phyloP scores from a whole-genome alignment of 2,113 vertebrate species.

The Bothrops jararaca region DNA sequence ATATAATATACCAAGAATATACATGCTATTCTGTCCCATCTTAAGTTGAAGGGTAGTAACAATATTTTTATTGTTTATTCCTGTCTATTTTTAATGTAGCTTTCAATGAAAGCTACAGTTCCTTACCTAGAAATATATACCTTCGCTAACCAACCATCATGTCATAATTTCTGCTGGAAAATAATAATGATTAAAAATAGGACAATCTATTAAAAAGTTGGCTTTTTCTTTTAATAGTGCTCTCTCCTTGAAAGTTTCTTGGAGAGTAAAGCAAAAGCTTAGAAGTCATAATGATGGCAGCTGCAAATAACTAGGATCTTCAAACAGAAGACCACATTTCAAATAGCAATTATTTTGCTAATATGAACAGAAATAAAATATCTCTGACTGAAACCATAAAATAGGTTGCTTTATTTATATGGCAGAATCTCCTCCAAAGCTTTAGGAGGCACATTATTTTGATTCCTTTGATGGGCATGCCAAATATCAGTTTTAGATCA shows the following conservation, averaged over 20 bases:
- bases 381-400: slow-evolving; percentile 58
- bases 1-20: neutral
- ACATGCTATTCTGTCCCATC: slow-evolving; percentile 6
- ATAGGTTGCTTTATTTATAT: slow-evolving; percentile 56
- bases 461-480: slow-evolving; percentile 15
- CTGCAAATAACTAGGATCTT: slow-evolving; percentile 63
- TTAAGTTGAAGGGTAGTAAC: neutral
- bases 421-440: slow-evolving; percentile 48
- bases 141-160: slow-evolving; percentile 36
- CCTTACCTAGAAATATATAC: slow-evolving; percentile 56
- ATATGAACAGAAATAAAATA: slow-evolving; percentile 56
- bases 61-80: neutral
- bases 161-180: slow-evolving; percentile 37
- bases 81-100: neutral
- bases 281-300: slow-evolving; percentile 64
- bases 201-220: slow-evolving; percentile 59
- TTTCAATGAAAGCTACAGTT: neutral
- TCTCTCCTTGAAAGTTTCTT: slow-evolving; percentile 63
- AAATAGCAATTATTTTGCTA: slow-evolving; percentile 55
- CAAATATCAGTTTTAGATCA: slow-evolving; percentile 53
- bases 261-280: slow-evolving; percentile 69
- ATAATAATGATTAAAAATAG: slow-evolving; percentile 37
- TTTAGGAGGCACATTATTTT: slow-evolving; percentile 35
- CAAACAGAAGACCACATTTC: slow-evolving; percentile 60
- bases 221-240: slow-evolving; percentile 58